Conservation (phyloP, 2,888 invertebrate species). For the Tetranychus truncatus region DNA sequence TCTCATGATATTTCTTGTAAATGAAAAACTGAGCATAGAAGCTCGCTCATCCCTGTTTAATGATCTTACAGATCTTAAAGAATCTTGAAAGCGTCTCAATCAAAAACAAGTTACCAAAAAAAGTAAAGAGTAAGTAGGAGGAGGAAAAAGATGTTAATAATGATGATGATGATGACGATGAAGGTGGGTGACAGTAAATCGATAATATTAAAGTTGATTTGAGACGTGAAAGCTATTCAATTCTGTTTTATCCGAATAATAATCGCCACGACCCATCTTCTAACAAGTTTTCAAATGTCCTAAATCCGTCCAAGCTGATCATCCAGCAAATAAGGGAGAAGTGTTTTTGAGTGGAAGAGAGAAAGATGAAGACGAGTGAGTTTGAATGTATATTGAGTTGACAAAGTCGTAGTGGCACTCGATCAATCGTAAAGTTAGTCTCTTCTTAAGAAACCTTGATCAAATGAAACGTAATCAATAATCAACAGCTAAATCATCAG, state of each 20-base stretch:
- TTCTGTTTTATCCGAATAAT: not conserved
- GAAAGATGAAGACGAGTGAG: not conserved
- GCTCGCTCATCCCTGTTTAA: not conserved
- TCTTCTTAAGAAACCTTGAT: not conserved
- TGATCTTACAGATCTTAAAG: not conserved
- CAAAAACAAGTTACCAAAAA: not conserved
- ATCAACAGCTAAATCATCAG: not conserved
- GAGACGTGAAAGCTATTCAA: not conserved
- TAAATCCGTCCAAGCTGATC: not conserved
- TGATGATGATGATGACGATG: conserved; percentile 2
- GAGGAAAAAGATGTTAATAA: not conserved
- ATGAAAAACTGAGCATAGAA: no score
- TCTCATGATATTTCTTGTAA: not conserved
- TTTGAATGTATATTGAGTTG: not conserved
- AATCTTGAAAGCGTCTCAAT: not conserved
- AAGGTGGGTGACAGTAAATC: not conserved
- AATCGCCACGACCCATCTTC: not conserved
- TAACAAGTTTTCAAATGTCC: not conserved
- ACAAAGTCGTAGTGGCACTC: not conserved
- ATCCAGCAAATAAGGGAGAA: not conserved
- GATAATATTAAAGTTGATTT: not conserved
- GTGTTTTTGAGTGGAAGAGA: not conserved
- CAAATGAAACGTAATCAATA: not conserved
- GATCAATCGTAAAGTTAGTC: not conserved
- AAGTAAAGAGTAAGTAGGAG: not conserved